A percentile compares a stretch with the other conserved stretches of the same genome.
phyloP scores from a whole-genome alignment of 2,797 vertebrate species.

The Trachops cirrhosus region DNA sequence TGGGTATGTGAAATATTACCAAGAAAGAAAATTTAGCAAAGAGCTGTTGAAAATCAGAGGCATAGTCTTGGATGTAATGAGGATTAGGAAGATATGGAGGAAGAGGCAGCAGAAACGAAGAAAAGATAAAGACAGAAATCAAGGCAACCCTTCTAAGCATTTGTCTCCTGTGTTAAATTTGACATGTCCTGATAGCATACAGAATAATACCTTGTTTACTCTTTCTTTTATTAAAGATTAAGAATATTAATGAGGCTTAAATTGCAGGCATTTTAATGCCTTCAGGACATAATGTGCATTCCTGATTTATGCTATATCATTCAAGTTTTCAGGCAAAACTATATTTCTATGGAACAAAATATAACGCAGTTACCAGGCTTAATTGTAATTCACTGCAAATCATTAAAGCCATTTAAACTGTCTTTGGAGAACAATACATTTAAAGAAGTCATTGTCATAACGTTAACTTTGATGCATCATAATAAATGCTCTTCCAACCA shows the following conservation, averaged over 20 bases:
- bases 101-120: not conserved
- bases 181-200: not conserved
- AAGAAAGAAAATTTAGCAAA: not conserved
- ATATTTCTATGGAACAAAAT: not conserved
- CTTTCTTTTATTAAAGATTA: constrained; percentile 3
- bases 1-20: not conserved
- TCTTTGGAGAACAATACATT: constrained; percentile 41
- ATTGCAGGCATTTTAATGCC: not conserved
- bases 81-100: not conserved
- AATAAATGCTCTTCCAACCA: not conserved
- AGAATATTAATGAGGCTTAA: not conserved
- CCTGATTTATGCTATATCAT: not conserved
- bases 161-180: not conserved
- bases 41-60: not conserved
- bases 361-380: constrained; percentile 5
- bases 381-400: constrained; percentile 44
- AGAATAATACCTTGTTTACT: not conserved
- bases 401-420: constrained; percentile 16
- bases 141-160: not conserved
- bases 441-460: constrained; percentile 27
- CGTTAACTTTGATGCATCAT: constrained; percentile 38
- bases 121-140: not conserved
- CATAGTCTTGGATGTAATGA: not conserved
- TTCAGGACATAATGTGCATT: not conserved
- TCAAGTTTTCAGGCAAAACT: not conserved